phyloP scores from a whole-genome alignment of 2,797 vertebrate genomes.

The Decapterus maruadsi region DNA sequence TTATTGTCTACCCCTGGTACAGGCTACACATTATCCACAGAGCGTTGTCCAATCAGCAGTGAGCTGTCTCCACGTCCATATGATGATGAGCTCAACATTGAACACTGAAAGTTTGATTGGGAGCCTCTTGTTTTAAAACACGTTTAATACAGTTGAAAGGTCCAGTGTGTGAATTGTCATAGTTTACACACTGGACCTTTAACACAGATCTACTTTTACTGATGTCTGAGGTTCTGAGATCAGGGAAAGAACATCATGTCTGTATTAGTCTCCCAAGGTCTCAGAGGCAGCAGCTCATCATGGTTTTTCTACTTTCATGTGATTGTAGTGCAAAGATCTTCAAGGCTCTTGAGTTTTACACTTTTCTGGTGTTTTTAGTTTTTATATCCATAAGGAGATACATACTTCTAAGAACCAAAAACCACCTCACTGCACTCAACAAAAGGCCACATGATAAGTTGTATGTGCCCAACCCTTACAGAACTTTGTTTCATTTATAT shows the following conservation, averaged over 20 bases:
- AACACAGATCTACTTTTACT: not conserved
- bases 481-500: not conserved
- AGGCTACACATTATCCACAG: not conserved
- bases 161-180: no score
- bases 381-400: no score
- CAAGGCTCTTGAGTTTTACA: not conserved
- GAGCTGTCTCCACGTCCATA: not conserved
- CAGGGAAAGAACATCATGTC: not conserved
- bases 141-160: no score
- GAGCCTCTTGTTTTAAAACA: not conserved
- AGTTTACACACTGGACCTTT: no score
- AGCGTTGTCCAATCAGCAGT: not conserved
- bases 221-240: not conserved
- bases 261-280: not conserved
- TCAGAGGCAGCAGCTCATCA: not conserved
- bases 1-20: no score
- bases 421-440: not conserved
- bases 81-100: constrained; percentile 3
- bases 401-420: no score
- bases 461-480: not conserved
- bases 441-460: no score
- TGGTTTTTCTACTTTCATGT: not conserved
- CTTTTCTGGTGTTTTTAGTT: no score
- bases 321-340: not conserved
- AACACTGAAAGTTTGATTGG: not conserved